phyloP scores from a whole-genome alignment of 2,113 vertebrate species.

The Gymnogyps californianus region DNA sequence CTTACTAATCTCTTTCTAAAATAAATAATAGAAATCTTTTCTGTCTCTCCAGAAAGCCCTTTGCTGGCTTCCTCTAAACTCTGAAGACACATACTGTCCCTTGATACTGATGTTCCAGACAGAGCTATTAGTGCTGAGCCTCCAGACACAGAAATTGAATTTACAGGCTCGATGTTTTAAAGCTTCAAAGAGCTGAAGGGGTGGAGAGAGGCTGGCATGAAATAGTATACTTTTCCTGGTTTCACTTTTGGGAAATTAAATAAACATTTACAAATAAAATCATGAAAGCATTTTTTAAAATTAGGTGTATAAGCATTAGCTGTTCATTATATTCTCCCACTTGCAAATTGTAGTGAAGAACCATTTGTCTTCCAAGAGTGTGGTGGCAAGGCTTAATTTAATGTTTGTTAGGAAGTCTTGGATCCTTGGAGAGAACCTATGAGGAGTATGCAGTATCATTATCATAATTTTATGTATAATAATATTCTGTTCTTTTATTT shows the following conservation, averaged over 20 bases:
- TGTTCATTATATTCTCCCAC: slow-evolving; percentile 1
- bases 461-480: neutral
- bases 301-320: neutral
- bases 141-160: slow-evolving; percentile 38
- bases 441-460: neutral
- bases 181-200: neutral
- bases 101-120: slow-evolving; percentile 43
- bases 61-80: neutral
- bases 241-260: slow-evolving; percentile 38
- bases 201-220: neutral
- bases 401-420: neutral
- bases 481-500: neutral
- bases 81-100: neutral
- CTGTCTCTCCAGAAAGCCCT: neutral
- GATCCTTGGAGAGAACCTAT: neutral
- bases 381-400: neutral
- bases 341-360: neutral
- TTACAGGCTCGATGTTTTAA: neutral
- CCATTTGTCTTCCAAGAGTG: neutral
- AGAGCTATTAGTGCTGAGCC: slow-evolving; percentile 30
- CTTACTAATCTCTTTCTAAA: neutral
- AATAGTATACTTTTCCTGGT: neutral
- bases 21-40: neutral
- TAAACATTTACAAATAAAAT: slow-evolving; percentile 35
- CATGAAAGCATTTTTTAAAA: neutral